Evolutionary conservation across 2,113 vertebrate genomes (phyloP).

Genomic region (Motacilla tschutschensis): DNA sequence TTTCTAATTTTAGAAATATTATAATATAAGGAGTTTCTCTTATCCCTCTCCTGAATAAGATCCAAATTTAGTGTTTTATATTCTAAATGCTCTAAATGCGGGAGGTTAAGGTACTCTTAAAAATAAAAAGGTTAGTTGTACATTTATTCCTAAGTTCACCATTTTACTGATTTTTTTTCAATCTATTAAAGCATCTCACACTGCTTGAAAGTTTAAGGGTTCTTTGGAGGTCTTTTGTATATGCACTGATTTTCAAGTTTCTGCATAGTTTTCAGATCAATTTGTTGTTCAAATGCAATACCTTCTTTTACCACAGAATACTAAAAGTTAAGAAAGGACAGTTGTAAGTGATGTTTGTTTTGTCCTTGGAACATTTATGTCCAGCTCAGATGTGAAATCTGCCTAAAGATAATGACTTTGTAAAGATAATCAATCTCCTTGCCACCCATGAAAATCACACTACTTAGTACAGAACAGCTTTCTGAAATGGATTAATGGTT

Average conservation of each 20-base stretch:
- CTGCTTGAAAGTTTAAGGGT: background rate
- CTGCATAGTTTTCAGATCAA: background rate
- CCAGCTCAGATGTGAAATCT: background rate
- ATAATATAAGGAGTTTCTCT: background rate
- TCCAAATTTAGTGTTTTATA: background rate
- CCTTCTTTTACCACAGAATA: background rate
- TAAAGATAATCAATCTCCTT: background rate
- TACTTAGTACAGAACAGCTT: background rate
- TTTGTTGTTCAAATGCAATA: background rate
- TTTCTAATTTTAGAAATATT: background rate
- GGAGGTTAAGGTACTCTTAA: background rate
- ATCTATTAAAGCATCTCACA: background rate
- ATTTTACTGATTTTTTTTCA: background rate
- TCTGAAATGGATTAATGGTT: background rate
- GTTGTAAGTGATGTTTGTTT: background rate
- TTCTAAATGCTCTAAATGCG: background rate
- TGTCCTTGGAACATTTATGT: background rate
- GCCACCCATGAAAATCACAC: background rate
- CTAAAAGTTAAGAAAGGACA: background rate
- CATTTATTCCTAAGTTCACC: background rate
- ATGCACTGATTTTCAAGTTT: background rate
- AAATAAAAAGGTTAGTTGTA: background rate
- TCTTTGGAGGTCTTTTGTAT: fast-evolving
- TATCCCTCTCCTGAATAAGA: background rate
- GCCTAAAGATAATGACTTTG: background rate